Base-by-base conservation (phyloP, 2,888 invertebrate genomes). In the Pharmacophagus antenor region DNA sequence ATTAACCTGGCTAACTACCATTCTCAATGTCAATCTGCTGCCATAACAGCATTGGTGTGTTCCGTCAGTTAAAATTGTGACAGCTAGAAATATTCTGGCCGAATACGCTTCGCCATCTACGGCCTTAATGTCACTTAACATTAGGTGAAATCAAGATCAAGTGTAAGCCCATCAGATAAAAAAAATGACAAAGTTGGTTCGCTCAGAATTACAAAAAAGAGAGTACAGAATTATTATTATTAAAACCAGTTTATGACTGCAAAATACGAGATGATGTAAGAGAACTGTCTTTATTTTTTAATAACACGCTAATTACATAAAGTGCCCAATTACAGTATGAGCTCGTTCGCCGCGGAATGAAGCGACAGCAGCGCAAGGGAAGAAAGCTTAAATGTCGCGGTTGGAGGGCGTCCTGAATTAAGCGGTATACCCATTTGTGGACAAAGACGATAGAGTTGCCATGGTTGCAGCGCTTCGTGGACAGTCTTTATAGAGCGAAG, bases 361-460 rank as follows among this genome's bases (percentile, higher is more conserved):
- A 48, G 50, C 49, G 41, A 53, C 54, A 23, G 37, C 54, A 46
- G 46, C 25, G 22, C n/a, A 10, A 31, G 54, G 21, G 27, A n/a
- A 22, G 49, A 59, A 49, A 52, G 25, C 55, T 44, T 17, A 23
- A 6, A 25, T 54, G 58, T 59, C 27, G 18, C 42, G 49, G 47
- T 60, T 56, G 69, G 67, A 78, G 80, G 80, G 82, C 76, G 80
- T 73, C 71, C 68, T 66, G 74, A 76, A 80, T 84, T 83, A 81
- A 84, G 77, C 78, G 79, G 74, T 74, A 71, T 73, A 71, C 75
- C 77, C 76, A 74, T 71, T 66, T 70, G 68, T 62, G 77, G 74
- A 88, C 86, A 88, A 61, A 51, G 27, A 56, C 27, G 8, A 10
- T 56, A 41, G 52, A 15, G 52, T 44, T 0, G 17, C 56, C 56